phyloP scores from a whole-genome alignment of 1,140 invertebrate species.

The Cephus cinctus region DNA sequence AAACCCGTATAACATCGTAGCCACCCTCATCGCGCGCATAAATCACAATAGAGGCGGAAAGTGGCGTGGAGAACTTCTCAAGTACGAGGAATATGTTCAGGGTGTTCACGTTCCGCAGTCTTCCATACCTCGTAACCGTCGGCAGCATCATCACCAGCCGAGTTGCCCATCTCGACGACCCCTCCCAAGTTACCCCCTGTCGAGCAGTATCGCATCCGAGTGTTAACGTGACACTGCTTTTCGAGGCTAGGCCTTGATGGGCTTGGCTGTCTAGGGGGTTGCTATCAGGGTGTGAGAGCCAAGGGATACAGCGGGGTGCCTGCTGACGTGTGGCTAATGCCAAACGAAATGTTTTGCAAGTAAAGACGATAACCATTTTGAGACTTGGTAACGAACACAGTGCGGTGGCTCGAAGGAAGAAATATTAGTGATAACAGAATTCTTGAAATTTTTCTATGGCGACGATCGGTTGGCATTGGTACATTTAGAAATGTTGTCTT shows the following conservation, averaged over 20 bases:
- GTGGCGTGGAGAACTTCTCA: constrained; percentile 51
- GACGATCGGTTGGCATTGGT: no score
- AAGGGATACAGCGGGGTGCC: constrained; percentile 2
- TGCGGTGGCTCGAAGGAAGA: no score
- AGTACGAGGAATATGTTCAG: constrained; percentile 47
- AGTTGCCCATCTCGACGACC: background rate
- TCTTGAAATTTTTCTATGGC: no score
- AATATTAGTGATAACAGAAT: no score
- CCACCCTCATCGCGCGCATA: constrained; percentile 51
- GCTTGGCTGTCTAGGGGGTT: background rate
- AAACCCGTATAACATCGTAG: constrained; percentile 34
- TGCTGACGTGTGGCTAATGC: constrained; percentile 11
- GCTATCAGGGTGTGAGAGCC: background rate
- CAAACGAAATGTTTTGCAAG: constrained; percentile 7
- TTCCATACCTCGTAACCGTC: background rate
- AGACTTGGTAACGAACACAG: background rate
- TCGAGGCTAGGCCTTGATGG: no score
- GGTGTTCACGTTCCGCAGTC: constrained; percentile 5
- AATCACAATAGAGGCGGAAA: constrained; percentile 56
- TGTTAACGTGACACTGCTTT: no score
- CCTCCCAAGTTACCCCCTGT: constrained; percentile 4
- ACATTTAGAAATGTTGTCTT: no score
- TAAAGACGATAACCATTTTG: background rate
- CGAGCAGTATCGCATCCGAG: constrained; percentile 1
- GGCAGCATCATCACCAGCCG: background rate